These are phyloP conservation scores for Baryphthengus martii DNA, from an alignment of 2,113 vertebrate genomes.

Conservation along the genomic window DNA sequence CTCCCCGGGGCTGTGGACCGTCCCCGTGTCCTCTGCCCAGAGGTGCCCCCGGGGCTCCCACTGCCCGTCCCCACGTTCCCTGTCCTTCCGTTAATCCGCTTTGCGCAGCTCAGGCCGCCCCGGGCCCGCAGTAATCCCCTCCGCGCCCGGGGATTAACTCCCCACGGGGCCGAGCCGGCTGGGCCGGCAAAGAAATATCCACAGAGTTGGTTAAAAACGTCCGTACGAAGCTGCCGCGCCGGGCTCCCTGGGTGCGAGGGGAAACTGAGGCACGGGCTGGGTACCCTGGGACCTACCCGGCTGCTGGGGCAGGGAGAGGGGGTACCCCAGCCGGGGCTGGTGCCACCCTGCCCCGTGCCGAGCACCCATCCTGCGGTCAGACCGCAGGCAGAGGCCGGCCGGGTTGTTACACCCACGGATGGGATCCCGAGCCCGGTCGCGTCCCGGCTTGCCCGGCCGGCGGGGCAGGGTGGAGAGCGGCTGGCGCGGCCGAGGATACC, in stretches of 20 bases:
- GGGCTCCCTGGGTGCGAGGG: rapidly evolving
- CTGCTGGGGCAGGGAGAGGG: neutral
- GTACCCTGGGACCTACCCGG: neutral
- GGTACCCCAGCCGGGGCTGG: neutral
- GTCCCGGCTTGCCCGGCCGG: neutral
- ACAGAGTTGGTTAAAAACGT: neutral
- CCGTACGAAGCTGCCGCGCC: rapidly evolving
- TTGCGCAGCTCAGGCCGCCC: neutral
- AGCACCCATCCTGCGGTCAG: neutral
- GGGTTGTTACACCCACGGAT: neutral
- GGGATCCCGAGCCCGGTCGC: neutral
- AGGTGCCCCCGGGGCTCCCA: neutral
- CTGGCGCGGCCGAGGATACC: neutral
- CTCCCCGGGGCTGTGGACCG: neutral
- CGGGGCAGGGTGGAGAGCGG: neutral
- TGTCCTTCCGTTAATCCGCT: neutral
- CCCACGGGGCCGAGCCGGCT: neutral
- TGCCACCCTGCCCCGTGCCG: neutral
- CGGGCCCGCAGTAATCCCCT: neutral
- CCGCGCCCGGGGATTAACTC: neutral
- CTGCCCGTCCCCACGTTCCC: neutral
- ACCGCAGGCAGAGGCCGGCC: neutral
- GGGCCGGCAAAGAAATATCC: neutral
- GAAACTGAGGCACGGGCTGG: neutral
- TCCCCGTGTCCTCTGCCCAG: neutral